Conservation (phyloP, 2,113 vertebrate species). For the Pedetes capensis region DNA sequence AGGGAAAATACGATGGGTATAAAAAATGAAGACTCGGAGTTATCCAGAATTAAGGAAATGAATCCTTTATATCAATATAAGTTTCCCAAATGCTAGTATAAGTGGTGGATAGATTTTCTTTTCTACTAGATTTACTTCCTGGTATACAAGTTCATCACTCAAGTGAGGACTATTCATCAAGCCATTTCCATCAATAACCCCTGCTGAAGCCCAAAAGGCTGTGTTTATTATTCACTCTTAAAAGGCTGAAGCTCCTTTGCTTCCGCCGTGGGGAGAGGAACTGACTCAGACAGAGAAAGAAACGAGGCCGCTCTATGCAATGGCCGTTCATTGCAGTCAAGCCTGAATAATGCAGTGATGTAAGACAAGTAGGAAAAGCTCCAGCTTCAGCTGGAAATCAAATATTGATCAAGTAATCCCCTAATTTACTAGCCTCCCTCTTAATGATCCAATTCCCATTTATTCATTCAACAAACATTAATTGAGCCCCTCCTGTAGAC, state of each 20-base stretch:
- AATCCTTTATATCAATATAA: constrained; percentile 69
- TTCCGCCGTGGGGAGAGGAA: constrained; percentile 47
- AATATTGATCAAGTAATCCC: constrained; percentile 23
- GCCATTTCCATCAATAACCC: constrained; percentile 83
- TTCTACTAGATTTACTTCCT: constrained; percentile 89
- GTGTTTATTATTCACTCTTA: constrained; percentile 77
- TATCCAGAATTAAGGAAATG: constrained; percentile 79
- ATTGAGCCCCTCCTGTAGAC: not conserved
- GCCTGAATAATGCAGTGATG: not conserved
- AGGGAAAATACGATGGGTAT: not conserved
- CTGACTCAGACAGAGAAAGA: not conserved
- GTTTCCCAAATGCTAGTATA: constrained; percentile 74
- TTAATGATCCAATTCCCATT: constrained; percentile 11
- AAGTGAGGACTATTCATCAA: constrained; percentile 84
- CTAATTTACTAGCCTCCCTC: constrained; percentile 39
- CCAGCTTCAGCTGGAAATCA: not conserved
- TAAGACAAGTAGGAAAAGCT: not conserved
- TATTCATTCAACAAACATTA: constrained; percentile 24
- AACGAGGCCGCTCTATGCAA: not conserved
- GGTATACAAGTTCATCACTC: constrained; percentile 90
- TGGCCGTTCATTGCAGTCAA: not conserved
- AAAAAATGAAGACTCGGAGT: constrained; percentile 25
- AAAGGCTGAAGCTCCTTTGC: constrained; percentile 59
- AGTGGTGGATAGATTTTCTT: constrained; percentile 85
- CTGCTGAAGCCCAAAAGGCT: constrained; percentile 80